Conservation (phyloP, 2,888 invertebrate species). For the Diarsia dahlii region DNA sequence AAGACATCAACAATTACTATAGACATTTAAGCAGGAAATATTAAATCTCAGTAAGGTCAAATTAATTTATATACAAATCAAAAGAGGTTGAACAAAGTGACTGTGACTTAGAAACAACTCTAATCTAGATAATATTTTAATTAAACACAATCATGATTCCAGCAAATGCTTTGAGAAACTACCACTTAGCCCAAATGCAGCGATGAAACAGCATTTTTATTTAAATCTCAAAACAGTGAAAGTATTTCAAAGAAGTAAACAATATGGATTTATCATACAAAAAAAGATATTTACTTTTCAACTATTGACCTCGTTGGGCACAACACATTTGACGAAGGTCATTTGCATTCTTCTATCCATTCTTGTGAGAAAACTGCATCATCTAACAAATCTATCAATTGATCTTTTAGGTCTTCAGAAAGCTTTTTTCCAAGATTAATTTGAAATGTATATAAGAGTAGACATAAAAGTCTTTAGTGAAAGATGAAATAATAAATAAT, state of each 20-base stretch:
- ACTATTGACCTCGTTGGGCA: slow-evolving; percentile 10
- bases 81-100: not conserved
- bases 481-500: not conserved
- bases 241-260: slow-evolving; percentile 52
- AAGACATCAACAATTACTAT: not conserved
- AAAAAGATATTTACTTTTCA: slow-evolving; percentile 32
- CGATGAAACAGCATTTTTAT: slow-evolving; percentile 46
- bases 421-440: not conserved
- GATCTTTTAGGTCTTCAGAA: not conserved
- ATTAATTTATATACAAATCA: no score
- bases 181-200: slow-evolving; percentile 39
- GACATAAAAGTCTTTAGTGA: not conserved
- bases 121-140: slow-evolving; percentile 14
- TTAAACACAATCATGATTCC: slow-evolving; percentile 17
- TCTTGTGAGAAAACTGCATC: not conserved
- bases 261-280: slow-evolving; percentile 57
- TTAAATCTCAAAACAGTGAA: slow-evolving; percentile 52
- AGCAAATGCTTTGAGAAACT: slow-evolving; percentile 9
- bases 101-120: not conserved
- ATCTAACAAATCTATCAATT: not conserved
- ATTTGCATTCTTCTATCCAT: not conserved
- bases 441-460: not conserved
- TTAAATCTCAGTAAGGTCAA: slow-evolving; percentile 1
- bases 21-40: not conserved
- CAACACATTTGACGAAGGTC: not conserved